Conservation (phyloP, 2,888 invertebrate species). For the Trichopria drosophilae region DNA sequence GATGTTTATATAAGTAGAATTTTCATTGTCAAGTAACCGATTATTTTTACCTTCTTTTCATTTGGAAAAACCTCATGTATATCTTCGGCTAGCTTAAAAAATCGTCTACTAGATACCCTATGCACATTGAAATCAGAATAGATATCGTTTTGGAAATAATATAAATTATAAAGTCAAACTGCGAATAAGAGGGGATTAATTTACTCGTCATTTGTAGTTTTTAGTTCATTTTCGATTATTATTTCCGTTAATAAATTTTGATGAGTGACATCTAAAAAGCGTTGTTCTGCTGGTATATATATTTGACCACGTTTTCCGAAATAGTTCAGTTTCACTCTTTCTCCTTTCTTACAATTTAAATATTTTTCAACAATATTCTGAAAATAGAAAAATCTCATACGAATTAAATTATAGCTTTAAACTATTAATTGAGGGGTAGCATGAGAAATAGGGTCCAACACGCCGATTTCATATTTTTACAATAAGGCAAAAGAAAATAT, state of each 20-base stretch:
- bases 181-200: not conserved
- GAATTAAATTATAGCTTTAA: no score
- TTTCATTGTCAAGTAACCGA: not conserved
- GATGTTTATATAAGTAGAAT: not conserved
- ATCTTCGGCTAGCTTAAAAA: not conserved
- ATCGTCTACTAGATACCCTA: not conserved
- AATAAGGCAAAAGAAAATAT: no score
- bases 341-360: not conserved
- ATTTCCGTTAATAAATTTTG: not conserved
- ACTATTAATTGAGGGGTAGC: no score
- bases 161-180: not conserved
- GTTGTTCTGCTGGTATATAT: not conserved
- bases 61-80: not conserved
- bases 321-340: not conserved
- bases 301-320: not conserved
- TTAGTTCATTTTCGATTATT: not conserved
- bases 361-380: conserved; percentile 1
- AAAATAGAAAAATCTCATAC: conserved; percentile 3
- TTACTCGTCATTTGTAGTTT: not conserved
- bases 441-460: no score
- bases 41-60: conserved; percentile 3
- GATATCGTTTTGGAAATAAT: not conserved
- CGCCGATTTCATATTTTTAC: no score
- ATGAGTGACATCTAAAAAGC: not conserved
- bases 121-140: not conserved